Conservation (phyloP, 2,113 vertebrate genomes). For the Rhegmatorhina hoffmannsi region DNA sequence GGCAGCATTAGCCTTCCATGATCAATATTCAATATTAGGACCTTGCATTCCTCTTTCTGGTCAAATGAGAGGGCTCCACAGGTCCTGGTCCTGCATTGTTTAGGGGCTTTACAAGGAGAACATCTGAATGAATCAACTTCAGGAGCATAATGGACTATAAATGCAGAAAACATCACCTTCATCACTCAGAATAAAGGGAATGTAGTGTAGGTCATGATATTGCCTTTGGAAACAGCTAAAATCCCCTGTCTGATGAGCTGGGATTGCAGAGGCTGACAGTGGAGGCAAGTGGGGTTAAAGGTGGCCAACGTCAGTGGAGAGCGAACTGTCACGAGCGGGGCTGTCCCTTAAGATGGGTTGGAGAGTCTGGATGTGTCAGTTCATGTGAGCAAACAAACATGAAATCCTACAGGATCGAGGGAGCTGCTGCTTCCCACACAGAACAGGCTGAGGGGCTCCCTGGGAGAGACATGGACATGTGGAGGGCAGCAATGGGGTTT, state of each 20-base stretch:
- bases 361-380: not conserved
- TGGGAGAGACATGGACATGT: accelerated
- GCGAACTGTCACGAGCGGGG: not conserved
- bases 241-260: constrained; percentile 2
- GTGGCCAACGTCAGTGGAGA: not conserved
- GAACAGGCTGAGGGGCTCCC: not conserved
- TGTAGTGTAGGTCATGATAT: not conserved
- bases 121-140: not conserved
- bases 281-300: constrained; percentile 13
- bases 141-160: constrained; percentile 1
- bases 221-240: constrained; percentile 20
- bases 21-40: constrained; percentile 5
- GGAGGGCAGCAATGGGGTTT: not conserved
- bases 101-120: not conserved
- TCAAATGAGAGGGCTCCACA: not conserved
- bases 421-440: not conserved
- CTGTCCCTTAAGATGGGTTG: not conserved
- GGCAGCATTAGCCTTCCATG: not conserved
- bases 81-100: not conserved
- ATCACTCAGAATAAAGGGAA: not conserved
- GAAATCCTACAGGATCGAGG: not conserved
- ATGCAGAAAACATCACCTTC: not conserved
- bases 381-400: not conserved
- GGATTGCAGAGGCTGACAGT: not conserved
- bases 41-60: not conserved